Evolutionary conservation across 2,888 invertebrate species (phyloP).

Genomic region (Ischnus inquisitorius): DNA sequence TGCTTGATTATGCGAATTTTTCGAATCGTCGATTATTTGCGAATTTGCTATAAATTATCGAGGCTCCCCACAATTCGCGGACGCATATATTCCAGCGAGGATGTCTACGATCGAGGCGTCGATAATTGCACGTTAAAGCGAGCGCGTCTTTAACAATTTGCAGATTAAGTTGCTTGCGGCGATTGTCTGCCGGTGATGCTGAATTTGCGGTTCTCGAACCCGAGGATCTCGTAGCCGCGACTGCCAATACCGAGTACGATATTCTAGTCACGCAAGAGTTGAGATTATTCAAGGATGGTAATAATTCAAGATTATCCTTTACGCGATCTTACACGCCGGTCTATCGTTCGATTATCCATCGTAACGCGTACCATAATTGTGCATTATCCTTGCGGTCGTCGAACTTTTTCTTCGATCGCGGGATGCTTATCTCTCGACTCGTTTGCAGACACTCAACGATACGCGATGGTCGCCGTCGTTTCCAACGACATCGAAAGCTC

Average conservation of each 20-base stretch:
- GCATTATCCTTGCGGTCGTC: background rate
- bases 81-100: background rate
- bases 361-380: background rate
- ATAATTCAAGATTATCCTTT: slow-evolving; percentile 72
- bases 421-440: background rate
- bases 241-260: slow-evolving; percentile 88
- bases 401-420: background rate
- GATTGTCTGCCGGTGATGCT: slow-evolving; percentile 91
- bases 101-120: background rate
- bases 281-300: slow-evolving; percentile 87
- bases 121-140: background rate
- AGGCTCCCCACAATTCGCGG: background rate
- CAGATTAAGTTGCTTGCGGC: slow-evolving; percentile 93
- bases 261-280: slow-evolving; percentile 91
- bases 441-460: slow-evolving; percentile 80
- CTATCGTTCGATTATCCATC: slow-evolving; percentile 1
- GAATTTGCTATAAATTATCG: background rate
- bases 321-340: slow-evolving; percentile 25
- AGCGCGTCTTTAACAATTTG: background rate
- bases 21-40: no score
- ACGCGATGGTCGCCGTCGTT: slow-evolving; percentile 90
- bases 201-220: slow-evolving; percentile 95
- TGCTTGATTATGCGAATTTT: no score
- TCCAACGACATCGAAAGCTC: slow-evolving; percentile 88
- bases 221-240: slow-evolving; percentile 92